Base-by-base conservation (phyloP, 2,888 invertebrate genomes). In the Dicyrtoma fusca region DNA sequence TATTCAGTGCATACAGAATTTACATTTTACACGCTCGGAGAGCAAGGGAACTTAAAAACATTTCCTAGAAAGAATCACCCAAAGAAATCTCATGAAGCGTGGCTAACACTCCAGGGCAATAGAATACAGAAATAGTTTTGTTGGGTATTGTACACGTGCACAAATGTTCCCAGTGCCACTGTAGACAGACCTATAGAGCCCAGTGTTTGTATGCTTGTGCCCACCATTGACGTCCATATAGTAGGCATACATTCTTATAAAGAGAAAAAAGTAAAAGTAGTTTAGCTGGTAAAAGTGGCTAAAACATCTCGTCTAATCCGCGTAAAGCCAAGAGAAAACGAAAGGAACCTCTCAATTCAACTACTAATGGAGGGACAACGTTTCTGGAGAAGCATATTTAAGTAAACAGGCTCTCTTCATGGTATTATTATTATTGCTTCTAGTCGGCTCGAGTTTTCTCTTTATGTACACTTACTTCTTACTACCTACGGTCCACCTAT, bases 21-120 rank as follows among this genome's bases (percentile, higher is more conserved):
- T 64, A 64, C 64, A 64, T 64, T 64, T 49, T 64, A 64, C 64
- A 64, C 64, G 49, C 64, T 64, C 25, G 1, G 23, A 47, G 64
- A 64, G 25, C 49, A 64, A 45, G 44, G 45, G 45, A 44, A 63
- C 25, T 64, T 47, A 49, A 64, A 64, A 64, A 63, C 45, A 63
- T 63, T 63, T 45, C 17, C 11, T 63, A 6, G 42, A 63, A 45
- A 21, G 44, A 44, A 63, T 44, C 62, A 63, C 45, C 11, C 21
- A 44, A 21, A 63, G 45, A 57, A 57, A 44, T 45, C 45, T 42
- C 21, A 45, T 44, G 45, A 63, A 63, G 34, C 17, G 49, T 49
- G n/a, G 17, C 14, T 49, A 17, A 14, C 53, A 17, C 17, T 53
- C 17, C 21, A 21, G 19, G 19, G 21, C 53, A 21, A 53, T 53